These are phyloP conservation scores for Lithobates pipiens DNA, from an alignment of 2,797 vertebrate species.

Conservation along the genomic window DNA sequence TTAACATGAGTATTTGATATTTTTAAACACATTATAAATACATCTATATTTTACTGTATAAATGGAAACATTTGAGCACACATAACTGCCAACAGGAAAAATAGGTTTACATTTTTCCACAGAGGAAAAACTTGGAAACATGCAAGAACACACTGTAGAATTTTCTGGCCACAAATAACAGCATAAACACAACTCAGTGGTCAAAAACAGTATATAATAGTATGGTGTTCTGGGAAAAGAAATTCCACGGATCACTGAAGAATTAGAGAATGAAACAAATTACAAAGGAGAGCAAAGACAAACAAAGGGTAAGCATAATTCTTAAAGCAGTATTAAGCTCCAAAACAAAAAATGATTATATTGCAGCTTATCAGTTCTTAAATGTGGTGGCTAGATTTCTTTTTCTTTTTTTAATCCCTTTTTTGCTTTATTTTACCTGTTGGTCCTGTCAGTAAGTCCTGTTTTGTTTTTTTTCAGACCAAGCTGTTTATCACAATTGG, in stretches of 20 bases:
- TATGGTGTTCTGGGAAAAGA: neutral
- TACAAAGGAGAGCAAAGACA: slow-evolving; percentile 5
- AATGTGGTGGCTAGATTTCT: too few species aligned
- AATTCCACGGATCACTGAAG: neutral
- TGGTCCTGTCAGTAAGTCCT: too few species aligned
- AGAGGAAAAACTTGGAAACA: slow-evolving; percentile 11
- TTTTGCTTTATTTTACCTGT: too few species aligned
- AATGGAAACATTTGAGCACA: slow-evolving; percentile 17
- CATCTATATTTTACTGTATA: neutral
- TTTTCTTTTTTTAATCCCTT: too few species aligned
- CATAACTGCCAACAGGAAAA: slow-evolving; percentile 35
- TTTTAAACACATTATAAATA: neutral
- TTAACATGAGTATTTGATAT: slow-evolving; percentile 7
- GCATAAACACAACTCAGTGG: neutral
- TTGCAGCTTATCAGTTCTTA: too few species aligned
- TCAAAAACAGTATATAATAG: slow-evolving; percentile 10
- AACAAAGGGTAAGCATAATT: neutral
- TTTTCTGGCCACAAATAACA: slow-evolving; percentile 35
- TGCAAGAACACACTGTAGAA: slow-evolving; percentile 3
- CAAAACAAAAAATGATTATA: too few species aligned
- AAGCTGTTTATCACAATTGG: too few species aligned
- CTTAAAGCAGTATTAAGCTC: too few species aligned
- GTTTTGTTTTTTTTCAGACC: too few species aligned
- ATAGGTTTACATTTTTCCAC: slow-evolving; percentile 45
- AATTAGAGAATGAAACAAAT: slow-evolving; percentile 27